These are phyloP conservation scores for Bos indicus DNA, from an alignment of 2,113 vertebrate species.

Conservation along the genomic window DNA sequence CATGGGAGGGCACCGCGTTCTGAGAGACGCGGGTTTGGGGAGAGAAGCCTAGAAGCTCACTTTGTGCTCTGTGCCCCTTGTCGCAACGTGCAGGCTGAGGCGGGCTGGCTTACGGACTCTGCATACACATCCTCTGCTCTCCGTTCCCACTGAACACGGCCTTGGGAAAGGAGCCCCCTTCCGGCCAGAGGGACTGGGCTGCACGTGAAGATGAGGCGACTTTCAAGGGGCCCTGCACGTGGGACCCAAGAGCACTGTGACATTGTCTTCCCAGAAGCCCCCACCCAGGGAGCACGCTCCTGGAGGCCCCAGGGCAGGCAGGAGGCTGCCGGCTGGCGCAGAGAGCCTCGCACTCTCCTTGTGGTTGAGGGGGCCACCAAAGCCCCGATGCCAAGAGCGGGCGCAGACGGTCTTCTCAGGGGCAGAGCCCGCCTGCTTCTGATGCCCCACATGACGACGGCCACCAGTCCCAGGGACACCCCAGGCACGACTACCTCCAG, in stretches of 20 bases:
- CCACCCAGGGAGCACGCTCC: neutral
- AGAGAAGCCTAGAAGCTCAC: neutral
- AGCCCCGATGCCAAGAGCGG: neutral
- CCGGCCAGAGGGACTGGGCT: neutral
- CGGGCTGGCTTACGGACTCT: neutral
- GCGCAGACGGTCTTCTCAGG: neutral
- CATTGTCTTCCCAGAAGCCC: neutral
- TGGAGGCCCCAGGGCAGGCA: too few relatives aligned
- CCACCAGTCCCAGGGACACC: neutral
- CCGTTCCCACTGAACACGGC: neutral
- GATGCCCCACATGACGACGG: accelerated
- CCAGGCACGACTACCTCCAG: accelerated
- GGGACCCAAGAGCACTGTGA: neutral
- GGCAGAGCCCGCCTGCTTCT: neutral
- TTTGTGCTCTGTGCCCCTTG: neutral
- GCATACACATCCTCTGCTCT: neutral
- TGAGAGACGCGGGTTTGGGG: neutral
- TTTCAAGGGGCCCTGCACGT: neutral
- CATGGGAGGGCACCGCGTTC: neutral
- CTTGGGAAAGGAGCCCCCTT: neutral
- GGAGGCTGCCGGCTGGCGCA: neutral
- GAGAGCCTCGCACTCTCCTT: neutral
- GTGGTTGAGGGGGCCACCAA: too few relatives aligned
- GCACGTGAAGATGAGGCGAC: neutral
- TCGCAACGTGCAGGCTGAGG: neutral